Evolutionary conservation across 2,888 invertebrate species (phyloP).

Genomic region (Tetramorium bicarinatum): DNA sequence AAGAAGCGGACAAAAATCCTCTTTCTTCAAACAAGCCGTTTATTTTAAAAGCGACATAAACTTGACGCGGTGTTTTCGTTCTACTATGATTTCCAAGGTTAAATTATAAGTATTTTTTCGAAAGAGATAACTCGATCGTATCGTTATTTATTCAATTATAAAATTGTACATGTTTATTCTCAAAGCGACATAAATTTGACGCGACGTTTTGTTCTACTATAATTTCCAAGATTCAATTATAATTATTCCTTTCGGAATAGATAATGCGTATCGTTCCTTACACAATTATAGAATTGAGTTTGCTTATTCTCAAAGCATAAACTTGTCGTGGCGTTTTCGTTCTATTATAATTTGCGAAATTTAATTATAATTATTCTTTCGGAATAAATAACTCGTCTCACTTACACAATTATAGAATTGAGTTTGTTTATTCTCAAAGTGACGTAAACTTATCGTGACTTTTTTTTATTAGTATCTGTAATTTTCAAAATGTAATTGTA

Average conservation of each 20-base stretch:
- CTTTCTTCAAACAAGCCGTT: not conserved
- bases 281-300: not conserved
- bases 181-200: not conserved
- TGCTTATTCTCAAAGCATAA: not conserved
- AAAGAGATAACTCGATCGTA: not conserved
- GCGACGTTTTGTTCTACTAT: not conserved
- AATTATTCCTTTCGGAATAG: not conserved
- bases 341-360: not conserved
- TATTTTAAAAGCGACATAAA: not conserved
- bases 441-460: not conserved
- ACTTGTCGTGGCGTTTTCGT: not conserved
- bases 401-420: not conserved
- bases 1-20: not conserved
- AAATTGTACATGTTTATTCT: not conserved
- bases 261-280: not conserved
- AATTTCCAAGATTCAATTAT: not conserved
- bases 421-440: not conserved
- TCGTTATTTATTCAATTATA: not conserved
- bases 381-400: not conserved
- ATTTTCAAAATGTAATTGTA: not conserved
- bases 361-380: not conserved
- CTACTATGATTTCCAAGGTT: not conserved
- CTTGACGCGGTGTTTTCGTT: not conserved
- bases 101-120: not conserved
- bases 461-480: not conserved